A percentile compares a stretch with the other conserved stretches of the same genome.
Evolutionary conservation across 2,113 vertebrate species (phyloP).

Genomic region (Amphiprion percula): DNA sequence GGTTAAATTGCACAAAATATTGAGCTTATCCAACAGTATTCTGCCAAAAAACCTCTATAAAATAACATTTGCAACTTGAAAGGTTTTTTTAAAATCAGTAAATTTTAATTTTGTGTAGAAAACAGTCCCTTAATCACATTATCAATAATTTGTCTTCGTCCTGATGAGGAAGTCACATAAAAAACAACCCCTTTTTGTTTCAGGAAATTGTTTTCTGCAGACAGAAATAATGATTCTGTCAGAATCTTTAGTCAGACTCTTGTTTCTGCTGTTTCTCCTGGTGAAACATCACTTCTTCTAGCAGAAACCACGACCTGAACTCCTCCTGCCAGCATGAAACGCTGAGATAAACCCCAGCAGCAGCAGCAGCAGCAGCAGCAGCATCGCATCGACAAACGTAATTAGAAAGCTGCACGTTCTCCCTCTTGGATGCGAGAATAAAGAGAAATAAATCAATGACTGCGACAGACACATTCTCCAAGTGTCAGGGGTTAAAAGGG

Average conservation of each 20-base stretch:
- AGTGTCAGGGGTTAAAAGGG: slow-evolving; percentile 68
- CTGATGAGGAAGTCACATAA: slow-evolving; percentile 62
- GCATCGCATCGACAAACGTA: neutral
- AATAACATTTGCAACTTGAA: no score
- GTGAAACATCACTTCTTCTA: neutral
- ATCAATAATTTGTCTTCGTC: neutral
- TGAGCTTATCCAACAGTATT: no score
- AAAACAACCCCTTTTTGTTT: neutral
- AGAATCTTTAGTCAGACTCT: no score
- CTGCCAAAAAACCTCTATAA: no score
- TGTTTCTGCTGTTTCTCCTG: no score
- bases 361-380: neutral
- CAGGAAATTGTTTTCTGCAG: neutral
- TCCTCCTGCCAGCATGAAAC: slow-evolving; percentile 18
- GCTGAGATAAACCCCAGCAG: no score
- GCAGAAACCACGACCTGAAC: slow-evolving; percentile 2
- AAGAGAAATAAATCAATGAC: slow-evolving; percentile 31
- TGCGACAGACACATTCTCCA: slow-evolving; percentile 59
- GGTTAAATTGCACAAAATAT: no score
- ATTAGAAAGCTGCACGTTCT: neutral
- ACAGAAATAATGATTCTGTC: slow-evolving; percentile 1
- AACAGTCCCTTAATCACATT: neutral
- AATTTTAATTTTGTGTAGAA: no score
- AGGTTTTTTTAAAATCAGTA: no score
- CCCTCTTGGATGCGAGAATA: neutral